phyloP scores from a whole-genome alignment of 2,797 vertebrate species.

The Catostomus latipinnis region DNA sequence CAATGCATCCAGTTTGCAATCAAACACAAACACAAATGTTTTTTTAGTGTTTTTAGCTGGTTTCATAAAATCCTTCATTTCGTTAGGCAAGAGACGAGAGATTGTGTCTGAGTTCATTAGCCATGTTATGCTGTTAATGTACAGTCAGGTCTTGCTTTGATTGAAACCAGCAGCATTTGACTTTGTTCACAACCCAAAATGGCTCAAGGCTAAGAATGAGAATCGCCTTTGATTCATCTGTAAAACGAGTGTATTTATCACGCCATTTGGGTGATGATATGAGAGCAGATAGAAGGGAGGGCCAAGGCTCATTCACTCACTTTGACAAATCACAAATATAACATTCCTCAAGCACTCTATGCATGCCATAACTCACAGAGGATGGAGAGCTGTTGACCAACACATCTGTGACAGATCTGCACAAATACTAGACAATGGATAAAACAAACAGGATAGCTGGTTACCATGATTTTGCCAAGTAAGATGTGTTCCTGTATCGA shows the following conservation, averaged over 20 bases:
- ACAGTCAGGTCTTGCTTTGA: conserved; percentile 36
- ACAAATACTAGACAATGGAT: conserved; percentile 27
- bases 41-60: not conserved
- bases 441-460: not conserved
- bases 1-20: not conserved
- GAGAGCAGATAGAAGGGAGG: conserved; percentile 18
- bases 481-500: not conserved
- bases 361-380: conserved; percentile 40
- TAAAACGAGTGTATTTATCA: conserved; percentile 32
- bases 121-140: conserved; percentile 31
- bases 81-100: not conserved
- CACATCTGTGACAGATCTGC: conserved; percentile 52
- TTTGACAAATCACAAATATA: conserved; percentile 53
- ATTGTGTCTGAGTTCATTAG: conserved; percentile 40
- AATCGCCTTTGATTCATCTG: conserved; percentile 49
- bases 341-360: conserved; percentile 38
- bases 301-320: conserved; percentile 34
- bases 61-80: not conserved
- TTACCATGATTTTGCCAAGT: not conserved
- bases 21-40: not conserved
- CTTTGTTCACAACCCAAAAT: conserved; percentile 49
- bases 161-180: conserved; percentile 41
- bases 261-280: conserved; percentile 44
- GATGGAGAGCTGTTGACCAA: conserved; percentile 33
- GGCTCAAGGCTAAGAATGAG: conserved; percentile 35